A percentile compares a stretch with the other conserved stretches of the same genome.
Conservation (phyloP, 2,888 invertebrate species). For the Mesorhabditis spiculigera region DNA sequence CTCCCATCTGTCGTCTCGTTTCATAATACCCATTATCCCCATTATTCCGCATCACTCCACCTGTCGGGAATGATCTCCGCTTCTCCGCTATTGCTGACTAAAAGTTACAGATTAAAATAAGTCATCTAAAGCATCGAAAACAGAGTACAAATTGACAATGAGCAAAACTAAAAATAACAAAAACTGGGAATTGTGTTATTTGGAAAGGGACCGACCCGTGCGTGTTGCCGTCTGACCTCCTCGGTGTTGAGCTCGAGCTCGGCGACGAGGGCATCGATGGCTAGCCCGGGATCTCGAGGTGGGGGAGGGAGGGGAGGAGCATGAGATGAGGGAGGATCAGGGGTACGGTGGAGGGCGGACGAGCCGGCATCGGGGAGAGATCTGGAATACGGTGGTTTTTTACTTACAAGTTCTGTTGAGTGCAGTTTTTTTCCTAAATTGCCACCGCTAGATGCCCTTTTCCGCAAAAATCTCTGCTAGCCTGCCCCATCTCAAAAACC, state of each 20-base stretch:
- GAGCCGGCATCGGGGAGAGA: constrained; percentile 27
- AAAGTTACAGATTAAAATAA: neutral
- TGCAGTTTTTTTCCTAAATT: neutral
- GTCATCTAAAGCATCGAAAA: neutral
- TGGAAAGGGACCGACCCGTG: constrained; percentile 7
- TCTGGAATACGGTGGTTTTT: too few relatives aligned
- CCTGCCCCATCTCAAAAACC: constrained; percentile 13
- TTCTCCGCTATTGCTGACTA: constrained; percentile 23
- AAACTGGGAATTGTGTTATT: neutral
- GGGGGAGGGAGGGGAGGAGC: constrained; percentile 7
- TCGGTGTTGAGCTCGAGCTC: constrained; percentile 55
- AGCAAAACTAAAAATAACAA: neutral
- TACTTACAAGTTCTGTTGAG: neutral
- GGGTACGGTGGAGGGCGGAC: neutral
- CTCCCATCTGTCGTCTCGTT: too few relatives aligned
- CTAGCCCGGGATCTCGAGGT: constrained; percentile 39
- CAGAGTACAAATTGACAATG: neutral
- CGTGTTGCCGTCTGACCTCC: constrained; percentile 23
- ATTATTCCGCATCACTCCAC: neutral
- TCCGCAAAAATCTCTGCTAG: constrained; percentile 14
- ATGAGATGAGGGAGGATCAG: constrained; percentile 5
- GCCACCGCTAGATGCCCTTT: too few relatives aligned
- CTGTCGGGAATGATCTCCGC: constrained; percentile 40
- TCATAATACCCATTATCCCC: too few relatives aligned
- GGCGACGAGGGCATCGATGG: constrained; percentile 54